Conservation (phyloP, 2,113 vertebrate species). For the Aythya baeri region DNA sequence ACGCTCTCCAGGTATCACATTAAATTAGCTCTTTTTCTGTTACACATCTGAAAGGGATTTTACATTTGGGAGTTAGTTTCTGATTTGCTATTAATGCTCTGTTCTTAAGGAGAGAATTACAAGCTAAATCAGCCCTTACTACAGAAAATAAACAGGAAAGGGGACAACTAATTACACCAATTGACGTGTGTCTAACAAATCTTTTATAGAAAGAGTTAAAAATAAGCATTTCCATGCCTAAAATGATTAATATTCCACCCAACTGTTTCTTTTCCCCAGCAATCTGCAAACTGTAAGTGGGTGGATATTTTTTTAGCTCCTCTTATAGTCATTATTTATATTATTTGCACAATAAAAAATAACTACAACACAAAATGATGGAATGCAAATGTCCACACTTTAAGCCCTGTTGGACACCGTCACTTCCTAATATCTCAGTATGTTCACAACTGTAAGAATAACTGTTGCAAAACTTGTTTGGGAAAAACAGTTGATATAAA, state of each 20-base stretch:
- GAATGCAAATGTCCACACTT: not conserved
- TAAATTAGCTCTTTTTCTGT: not conserved
- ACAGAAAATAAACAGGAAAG: slow-evolving; percentile 25
- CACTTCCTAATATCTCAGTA: not conserved
- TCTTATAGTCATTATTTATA: slow-evolving; percentile 69
- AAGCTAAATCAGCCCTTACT: slow-evolving; percentile 20
- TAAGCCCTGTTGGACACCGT: not conserved
- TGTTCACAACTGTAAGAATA: not conserved
- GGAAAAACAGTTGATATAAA: not conserved
- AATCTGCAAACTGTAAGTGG: slow-evolving; percentile 76
- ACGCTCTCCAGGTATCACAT: not conserved
- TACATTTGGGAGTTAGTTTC: not conserved
- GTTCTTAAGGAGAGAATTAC: not conserved
- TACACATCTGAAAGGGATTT: not conserved
- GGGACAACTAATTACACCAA: slow-evolving; percentile 29
- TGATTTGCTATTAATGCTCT: not conserved
- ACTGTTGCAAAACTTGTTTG: slow-evolving; percentile 48
- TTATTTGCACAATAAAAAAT: slow-evolving; percentile 48
- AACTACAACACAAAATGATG: slow-evolving; percentile 25
- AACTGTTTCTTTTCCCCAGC: slow-evolving; percentile 72
- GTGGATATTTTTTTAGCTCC: slow-evolving; percentile 74
- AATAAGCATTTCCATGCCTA: slow-evolving; percentile 72
- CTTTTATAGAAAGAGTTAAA: slow-evolving; percentile 76
- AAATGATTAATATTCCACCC: slow-evolving; percentile 79
- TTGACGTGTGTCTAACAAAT: slow-evolving; percentile 19